phyloP scores from a whole-genome alignment of 2,797 vertebrate genomes.

The Yasuhikotakia modesta region DNA sequence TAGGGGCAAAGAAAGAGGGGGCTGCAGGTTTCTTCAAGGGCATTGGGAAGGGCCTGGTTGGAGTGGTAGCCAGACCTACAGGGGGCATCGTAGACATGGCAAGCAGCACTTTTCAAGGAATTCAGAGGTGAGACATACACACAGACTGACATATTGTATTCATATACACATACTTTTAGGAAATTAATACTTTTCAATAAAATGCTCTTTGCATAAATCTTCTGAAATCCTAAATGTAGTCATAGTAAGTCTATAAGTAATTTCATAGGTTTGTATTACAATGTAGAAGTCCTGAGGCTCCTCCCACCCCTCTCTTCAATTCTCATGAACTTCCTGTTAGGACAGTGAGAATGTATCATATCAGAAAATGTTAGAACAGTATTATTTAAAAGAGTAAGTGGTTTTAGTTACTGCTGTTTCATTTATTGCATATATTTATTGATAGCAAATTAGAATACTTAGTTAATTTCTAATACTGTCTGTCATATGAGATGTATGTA shows the following conservation, averaged over 20 bases:
- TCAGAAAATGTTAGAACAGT: not conserved
- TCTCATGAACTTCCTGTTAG: conserved; percentile 6
- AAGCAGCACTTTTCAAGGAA: conserved; percentile 97
- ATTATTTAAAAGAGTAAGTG: too few species aligned
- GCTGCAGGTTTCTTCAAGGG: conserved; percentile 97
- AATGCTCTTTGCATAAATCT: too few species aligned
- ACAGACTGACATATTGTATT: not conserved
- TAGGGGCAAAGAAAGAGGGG: conserved; percentile 95
- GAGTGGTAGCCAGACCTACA: conserved; percentile 90
- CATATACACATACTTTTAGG: not conserved
- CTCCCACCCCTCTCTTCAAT: too few species aligned
- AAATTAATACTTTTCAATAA: too few species aligned
- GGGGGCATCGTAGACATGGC: conserved; percentile 98
- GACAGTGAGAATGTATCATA: not conserved
- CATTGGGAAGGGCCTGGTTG: conserved; percentile 94
- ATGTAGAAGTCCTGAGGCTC: not conserved
- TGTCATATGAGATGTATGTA: not conserved
- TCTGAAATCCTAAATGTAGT: not conserved
- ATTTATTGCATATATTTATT: not conserved
- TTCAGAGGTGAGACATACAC: conserved; percentile 84
- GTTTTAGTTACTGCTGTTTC: not conserved
- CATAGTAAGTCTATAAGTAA: not conserved
- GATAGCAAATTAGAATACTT: not conserved
- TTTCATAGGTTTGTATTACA: not conserved
- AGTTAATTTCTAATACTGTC: not conserved